Evolutionary conservation across 1,140 invertebrate species (phyloP), one percentile per base, ranked within the genome.

Genomic region (Metopolophium dirhodum): DNA sequence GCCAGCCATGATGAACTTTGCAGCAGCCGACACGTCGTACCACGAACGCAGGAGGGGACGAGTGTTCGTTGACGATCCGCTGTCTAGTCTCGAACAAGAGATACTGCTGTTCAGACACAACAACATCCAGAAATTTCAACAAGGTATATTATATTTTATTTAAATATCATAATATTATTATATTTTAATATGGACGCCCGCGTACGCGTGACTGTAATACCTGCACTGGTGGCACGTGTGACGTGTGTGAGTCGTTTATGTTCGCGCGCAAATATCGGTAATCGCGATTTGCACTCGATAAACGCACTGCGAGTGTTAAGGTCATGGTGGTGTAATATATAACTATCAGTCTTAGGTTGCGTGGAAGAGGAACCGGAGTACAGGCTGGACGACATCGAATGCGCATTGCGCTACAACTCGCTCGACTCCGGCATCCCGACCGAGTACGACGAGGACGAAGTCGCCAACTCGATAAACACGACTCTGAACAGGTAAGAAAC

Each of bases 61-160:
- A 57, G 77, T 93, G n/a, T 93, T 93, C 49, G 91, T 93, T 37
- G 91, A 93, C 82, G 91, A 93, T 51, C 91, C 91, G 14, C 18
- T 93, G 37, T 93, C 91, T 41, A 93, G 91, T 93, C 77, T 93
- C n/a, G 91, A 93, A 93, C 91, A 93, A 41, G 91, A 93, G 35
- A 93, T 93, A 54, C 82, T 93, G 77, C 49, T 93, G 82, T 93
- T 86, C 77, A 93, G 91, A 83, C 91, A 93, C 35, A 93, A 93
- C 91, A 93, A 85, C 49, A 93, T 93, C 35, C 91, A 93, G 26
- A 93, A 93, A 86, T 93, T 57, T 57, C 91, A 93, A 83, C 91
- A 57, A 93, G 91, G 88, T 89, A 35, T 57, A 0, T 37, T 23
- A 30, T 54, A 8, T 51, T 9, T 6, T 8, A 45, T 41, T 23